Base-by-base conservation (phyloP, 2,113 vertebrate genomes). In the Indicator maculatus region DNA sequence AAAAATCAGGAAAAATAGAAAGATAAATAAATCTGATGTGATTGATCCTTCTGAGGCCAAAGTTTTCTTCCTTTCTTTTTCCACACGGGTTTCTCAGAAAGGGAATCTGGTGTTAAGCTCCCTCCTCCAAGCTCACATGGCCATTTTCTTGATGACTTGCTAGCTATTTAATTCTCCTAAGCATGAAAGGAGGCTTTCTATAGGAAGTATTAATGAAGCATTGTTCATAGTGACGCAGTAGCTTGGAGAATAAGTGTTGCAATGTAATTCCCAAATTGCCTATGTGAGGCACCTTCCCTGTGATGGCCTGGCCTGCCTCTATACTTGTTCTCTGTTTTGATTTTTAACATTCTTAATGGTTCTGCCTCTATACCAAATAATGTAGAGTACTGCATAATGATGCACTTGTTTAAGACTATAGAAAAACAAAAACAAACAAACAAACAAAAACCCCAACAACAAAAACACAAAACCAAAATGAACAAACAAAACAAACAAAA, bases 261-360 rank as follows among this genome's bases (percentile, higher is more conserved):
- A 89, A 83, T 38, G 12, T 41, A 83, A 88, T 73, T 89, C 64
- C 84, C 71, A 38, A 92, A 80, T 7, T 16, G 6, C 3, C 1
- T 10, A 56, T 2, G 2, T 0, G 0, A 16, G 21, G 55, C 19
- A 59, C 79, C 60, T 83, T 63, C 26, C 19, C 74, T 74, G 41
- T 28, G 27, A 50, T 45, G 63, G 13, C 58, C 28, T 1, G 6
- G 74, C 47, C 73, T 86, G 47, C 38, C 83, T 33, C 61, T 36
- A 7, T 1, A 52, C 47, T 78, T 64, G 31, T 52, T 27, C 52
- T 44, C 28, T 16, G n/a, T 15, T 63, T 76, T 87, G 24, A 12
- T 89, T 66, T 73, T 30, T 60, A 36, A 23, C 33, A 18, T 66
- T 63, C 45, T 64, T 23, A 23, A 16, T 52, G 50, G 26, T 39